A percentile compares a stretch with the other conserved stretches of the same genome.
Conservation (phyloP, 2,888 invertebrate genomes). For the Rotaria socialis region DNA sequence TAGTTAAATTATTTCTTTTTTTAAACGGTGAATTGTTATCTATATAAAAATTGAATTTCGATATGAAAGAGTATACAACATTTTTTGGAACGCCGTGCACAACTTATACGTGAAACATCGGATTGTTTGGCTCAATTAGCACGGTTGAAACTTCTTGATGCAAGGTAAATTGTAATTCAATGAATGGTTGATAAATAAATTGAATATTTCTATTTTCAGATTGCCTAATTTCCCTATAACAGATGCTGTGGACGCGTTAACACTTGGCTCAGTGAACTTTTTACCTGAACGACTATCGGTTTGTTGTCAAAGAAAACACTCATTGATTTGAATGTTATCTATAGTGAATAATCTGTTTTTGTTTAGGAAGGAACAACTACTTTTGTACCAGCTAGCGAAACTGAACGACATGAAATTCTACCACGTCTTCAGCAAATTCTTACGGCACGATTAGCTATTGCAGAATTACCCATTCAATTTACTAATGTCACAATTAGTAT, state of each 20-base stretch:
- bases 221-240: constrained; percentile 95
- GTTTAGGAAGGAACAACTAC: constrained; percentile 22
- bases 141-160: constrained; percentile 87
- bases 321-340: neutral
- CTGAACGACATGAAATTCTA: constrained; percentile 78
- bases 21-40: too few species aligned
- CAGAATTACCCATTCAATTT: constrained; percentile 83
- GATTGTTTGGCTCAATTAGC: constrained; percentile 91
- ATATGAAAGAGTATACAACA: constrained; percentile 55
- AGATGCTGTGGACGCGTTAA: constrained; percentile 93
- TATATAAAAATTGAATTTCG: too few species aligned
- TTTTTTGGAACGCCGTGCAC: constrained; percentile 90
- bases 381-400: constrained; percentile 64
- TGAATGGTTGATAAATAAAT: neutral
- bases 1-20: neutral
- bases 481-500: constrained; percentile 72
- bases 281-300: constrained; percentile 32
- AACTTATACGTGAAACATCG: constrained; percentile 91
- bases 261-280: constrained; percentile 73
- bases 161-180: constrained; percentile 55
- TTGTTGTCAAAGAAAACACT: neutral
- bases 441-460: constrained; percentile 81
- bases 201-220: constrained; percentile 52
- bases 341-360: too few species aligned
- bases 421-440: constrained; percentile 81